A percentile compares a stretch with the other conserved stretches of the same genome.
phyloP scores from a whole-genome alignment of 1,140 invertebrate species.

The Hycleus phaleratus region DNA sequence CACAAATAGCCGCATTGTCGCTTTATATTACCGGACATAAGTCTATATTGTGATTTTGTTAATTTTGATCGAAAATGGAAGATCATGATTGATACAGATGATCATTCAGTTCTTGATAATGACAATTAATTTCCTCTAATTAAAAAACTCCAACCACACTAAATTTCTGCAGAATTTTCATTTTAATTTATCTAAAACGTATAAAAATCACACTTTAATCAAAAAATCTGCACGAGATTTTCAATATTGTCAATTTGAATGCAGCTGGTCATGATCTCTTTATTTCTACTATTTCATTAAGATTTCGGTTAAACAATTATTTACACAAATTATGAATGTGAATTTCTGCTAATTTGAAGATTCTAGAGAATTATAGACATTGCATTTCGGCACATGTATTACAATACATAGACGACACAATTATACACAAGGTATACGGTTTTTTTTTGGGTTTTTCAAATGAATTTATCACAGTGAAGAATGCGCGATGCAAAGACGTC shows the following conservation, averaged over 20 bases:
- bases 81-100: constrained; percentile 26
- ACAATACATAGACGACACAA: constrained; percentile 29
- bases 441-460: constrained; percentile 32
- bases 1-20: constrained; percentile 1
- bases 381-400: constrained; percentile 13
- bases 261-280: not conserved
- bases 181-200: not conserved
- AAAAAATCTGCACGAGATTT: not conserved
- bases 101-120: constrained; percentile 1
- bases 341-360: not conserved
- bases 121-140: not conserved
- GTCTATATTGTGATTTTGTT: constrained; percentile 1
- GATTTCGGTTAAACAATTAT: too few species aligned
- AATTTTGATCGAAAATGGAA: constrained; percentile 11
- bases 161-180: constrained; percentile 3
- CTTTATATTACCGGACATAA: not conserved
- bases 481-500: constrained; percentile 13
- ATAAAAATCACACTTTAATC: not conserved
- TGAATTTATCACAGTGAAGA: constrained; percentile 5
- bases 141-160: not conserved
- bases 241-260: constrained; percentile 19
- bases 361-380: not conserved
- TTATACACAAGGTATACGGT: constrained; percentile 33
- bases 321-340: too few species aligned
- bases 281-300: not conserved